Conservation (phyloP, 1,140 invertebrate genomes). For the Zaprionus taronus region DNA sequence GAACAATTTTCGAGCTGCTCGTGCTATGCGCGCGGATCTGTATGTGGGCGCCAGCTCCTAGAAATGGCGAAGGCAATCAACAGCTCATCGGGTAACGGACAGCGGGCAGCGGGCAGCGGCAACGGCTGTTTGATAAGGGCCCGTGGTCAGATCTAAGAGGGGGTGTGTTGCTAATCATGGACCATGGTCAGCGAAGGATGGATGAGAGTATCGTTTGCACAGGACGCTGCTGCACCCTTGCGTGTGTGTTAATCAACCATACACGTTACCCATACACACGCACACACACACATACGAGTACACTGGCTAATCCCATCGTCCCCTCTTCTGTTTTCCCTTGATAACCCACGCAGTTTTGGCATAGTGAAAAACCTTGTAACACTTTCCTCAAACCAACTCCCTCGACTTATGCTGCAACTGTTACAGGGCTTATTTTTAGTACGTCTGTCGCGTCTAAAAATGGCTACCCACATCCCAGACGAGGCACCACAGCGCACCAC, state of each 20-base stretch:
- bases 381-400: constrained; percentile 48
- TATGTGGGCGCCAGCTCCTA: constrained; percentile 63
- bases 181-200: constrained; percentile 7
- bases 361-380: constrained; percentile 74
- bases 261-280: constrained; percentile 42
- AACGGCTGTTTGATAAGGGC: constrained; percentile 65
- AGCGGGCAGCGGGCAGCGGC: constrained; percentile 16
- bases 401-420: constrained; percentile 57
- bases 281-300: constrained; percentile 4
- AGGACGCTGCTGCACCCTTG: constrained; percentile 30
- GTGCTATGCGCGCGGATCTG: neutral
- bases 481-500: neutral
- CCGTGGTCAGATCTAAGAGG: constrained; percentile 10
- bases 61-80: constrained; percentile 60
- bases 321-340: neutral
- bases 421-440: constrained; percentile 64
- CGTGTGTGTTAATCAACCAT: constrained; percentile 57
- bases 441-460: constrained; percentile 59
- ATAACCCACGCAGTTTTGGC: constrained; percentile 37
- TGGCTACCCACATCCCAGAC: constrained; percentile 50
- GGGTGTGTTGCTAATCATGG: constrained; percentile 10
- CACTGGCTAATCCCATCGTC: neutral
- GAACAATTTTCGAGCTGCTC: constrained; percentile 41
- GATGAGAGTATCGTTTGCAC: neutral
- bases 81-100: constrained; percentile 50